These are phyloP conservation scores for Papilio polytes DNA, from an alignment of 1,140 invertebrate species.

Conservation along the genomic window DNA sequence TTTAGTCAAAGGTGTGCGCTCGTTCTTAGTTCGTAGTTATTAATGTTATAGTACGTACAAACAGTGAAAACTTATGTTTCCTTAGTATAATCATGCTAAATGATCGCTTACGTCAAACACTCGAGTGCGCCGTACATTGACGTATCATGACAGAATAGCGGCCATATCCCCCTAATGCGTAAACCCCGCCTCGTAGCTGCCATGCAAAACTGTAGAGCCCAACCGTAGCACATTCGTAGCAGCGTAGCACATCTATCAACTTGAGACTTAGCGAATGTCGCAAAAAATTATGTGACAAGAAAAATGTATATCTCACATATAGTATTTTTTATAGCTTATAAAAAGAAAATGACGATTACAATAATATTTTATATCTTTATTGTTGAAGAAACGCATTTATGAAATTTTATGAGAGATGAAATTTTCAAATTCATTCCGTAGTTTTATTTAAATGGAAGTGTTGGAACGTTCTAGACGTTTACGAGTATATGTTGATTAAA, in stretches of 20 bases:
- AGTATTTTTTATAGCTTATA: slow-evolving; percentile 49
- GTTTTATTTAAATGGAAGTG: slow-evolving; percentile 8
- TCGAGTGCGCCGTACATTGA: slow-evolving; percentile 26
- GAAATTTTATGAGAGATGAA: slow-evolving; percentile 48
- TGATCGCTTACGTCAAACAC: slow-evolving; percentile 13
- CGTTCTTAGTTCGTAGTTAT: too few species aligned
- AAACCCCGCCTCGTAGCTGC: slow-evolving; percentile 19
- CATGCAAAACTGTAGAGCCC: slow-evolving; percentile 28
- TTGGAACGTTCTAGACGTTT: background rate
- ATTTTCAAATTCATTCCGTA: slow-evolving; percentile 40
- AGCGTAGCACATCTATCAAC: slow-evolving; percentile 32
- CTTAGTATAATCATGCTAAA: background rate
- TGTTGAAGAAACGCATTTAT: slow-evolving; percentile 47
- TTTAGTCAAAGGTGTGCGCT: too few species aligned
- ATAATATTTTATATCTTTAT: slow-evolving; percentile 56
- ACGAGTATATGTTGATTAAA: background rate
- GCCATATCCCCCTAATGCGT: slow-evolving; percentile 21
- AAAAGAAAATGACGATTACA: slow-evolving; percentile 53
- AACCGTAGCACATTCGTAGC: slow-evolving; percentile 14
- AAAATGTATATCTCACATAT: slow-evolving; percentile 18
- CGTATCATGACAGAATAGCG: slow-evolving; percentile 19
- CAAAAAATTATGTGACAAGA: slow-evolving; percentile 28
- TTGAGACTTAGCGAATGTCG: background rate
- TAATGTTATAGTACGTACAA: too few species aligned
- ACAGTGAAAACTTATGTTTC: too few species aligned